These are phyloP conservation scores for Graphium colonna DNA, from an alignment of 2,888 invertebrate genomes.

Conservation along the genomic window DNA sequence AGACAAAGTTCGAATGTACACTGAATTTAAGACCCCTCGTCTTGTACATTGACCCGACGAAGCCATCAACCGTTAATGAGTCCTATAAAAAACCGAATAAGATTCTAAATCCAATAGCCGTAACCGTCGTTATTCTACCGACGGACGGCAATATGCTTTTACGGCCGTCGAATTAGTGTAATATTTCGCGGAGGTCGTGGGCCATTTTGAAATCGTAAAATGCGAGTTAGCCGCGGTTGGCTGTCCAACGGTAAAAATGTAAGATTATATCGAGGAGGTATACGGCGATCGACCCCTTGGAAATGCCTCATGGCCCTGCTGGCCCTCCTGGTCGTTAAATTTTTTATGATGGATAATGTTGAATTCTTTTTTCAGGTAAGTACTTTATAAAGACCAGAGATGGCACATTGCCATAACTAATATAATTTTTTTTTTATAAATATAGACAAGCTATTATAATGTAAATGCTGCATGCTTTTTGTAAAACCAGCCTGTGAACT, in stretches of 20 bases:
- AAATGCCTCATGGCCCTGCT: neutral
- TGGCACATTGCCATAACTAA: too few species aligned
- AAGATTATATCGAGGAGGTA: conserved; percentile 10
- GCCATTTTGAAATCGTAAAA: conserved; percentile 29
- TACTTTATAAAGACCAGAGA: too few species aligned
- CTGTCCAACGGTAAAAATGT: conserved; percentile 3
- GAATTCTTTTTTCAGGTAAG: neutral
- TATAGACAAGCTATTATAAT: too few species aligned
- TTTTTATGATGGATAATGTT: neutral
- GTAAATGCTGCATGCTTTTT: too few species aligned
- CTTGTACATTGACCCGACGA: neutral
- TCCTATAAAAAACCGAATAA: conserved; percentile 13
- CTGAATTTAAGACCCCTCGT: neutral
- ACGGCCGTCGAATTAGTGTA: conserved; percentile 30
- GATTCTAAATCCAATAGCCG: conserved; percentile 17
- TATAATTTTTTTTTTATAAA: too few species aligned
- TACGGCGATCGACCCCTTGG: neutral
- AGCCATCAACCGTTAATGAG: conserved; percentile 8
- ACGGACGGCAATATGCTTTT: conserved; percentile 30
- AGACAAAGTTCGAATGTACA: neutral
- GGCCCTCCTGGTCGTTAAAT: neutral
- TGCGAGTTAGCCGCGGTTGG: conserved; percentile 17
- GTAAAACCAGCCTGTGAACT: too few species aligned
- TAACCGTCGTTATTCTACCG: conserved; percentile 8
- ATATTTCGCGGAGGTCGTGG: conserved; percentile 28